Evolutionary conservation across 2,888 invertebrate species (phyloP), one percentile per base, ranked within the genome.

Genomic region (Coecobrya sp.): DNA sequence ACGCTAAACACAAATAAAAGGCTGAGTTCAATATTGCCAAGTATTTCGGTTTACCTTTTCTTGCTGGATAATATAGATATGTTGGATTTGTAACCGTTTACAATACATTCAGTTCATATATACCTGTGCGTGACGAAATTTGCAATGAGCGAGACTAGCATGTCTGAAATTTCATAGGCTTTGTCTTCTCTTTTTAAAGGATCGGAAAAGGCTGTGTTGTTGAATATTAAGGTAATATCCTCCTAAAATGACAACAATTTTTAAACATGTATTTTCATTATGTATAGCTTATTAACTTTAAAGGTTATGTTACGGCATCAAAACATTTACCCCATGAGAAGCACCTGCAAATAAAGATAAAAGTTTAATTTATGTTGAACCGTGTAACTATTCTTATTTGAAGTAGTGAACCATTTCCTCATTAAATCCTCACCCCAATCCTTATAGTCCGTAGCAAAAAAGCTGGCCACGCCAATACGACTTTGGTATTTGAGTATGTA

Each of bases 51-150:
- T n/a, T n/a, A n/a, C 13, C 16, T 42, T 42, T 42, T 42, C 10
- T 42, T 10, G 42, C 42, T 59, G 13, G 59, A 4, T 19, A 10
- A 16, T 16, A 4, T 16, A 3, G 4, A 4, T 59, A 59, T 16
- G 16, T 16, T 19, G 7, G n/a, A 10, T 19, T 19, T 59, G n/a
- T 27, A 11, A 30, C 27, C 11, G 4, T 70, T 70, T 10, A 30
- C 5, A 25, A 65, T 3, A 65, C 10, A n/a, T n/a, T n/a, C n/a
- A n/a, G n/a, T n/a, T n/a, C n/a, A n/a, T n/a, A 22, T 3, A 16
- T 87, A 93, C 93, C 82, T 92, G 82, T 86, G 73, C 27, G 82
- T 42, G 10, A 92, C 90, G 25, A 93, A 93, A 73, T 93, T 93
- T 4, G 68, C 22, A 1, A 93, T 19, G 13, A 92, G 30, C 7